Conservation (phyloP, 2,113 vertebrate species). For the Crotalus horridus region DNA sequence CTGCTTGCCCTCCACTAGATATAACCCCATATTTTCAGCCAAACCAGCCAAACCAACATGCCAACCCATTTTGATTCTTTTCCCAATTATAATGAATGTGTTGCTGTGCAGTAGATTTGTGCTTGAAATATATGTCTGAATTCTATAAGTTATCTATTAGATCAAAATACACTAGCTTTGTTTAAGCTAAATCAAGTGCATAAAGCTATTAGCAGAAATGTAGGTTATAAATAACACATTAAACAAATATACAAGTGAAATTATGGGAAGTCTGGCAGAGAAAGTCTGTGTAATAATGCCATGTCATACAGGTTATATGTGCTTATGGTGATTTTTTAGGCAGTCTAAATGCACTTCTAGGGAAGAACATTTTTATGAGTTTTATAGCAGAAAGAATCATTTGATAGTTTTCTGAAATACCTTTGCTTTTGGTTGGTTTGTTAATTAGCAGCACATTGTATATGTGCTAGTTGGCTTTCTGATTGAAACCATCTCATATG, state of each 20-base stretch:
- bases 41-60: not conserved
- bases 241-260: not conserved
- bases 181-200: not conserved
- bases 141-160: not conserved
- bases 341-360: not conserved
- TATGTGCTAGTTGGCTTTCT: not conserved
- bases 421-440: not conserved
- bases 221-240: not conserved
- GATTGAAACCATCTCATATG: constrained; percentile 15
- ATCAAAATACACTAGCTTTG: not conserved
- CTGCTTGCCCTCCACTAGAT: not conserved
- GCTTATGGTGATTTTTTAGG: not conserved
- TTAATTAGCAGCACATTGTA: not conserved
- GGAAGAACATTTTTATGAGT: not conserved
- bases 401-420: not conserved
- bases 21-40: not conserved
- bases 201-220: not conserved
- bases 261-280: not conserved
- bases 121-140: not conserved
- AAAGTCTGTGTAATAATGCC: not conserved
- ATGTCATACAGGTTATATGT: not conserved
- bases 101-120: not conserved
- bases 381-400: not conserved
- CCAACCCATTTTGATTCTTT: not conserved
- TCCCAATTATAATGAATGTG: not conserved